Conservation (phyloP, 2,113 vertebrate genomes). For the Nothobranchius kuhntae region DNA sequence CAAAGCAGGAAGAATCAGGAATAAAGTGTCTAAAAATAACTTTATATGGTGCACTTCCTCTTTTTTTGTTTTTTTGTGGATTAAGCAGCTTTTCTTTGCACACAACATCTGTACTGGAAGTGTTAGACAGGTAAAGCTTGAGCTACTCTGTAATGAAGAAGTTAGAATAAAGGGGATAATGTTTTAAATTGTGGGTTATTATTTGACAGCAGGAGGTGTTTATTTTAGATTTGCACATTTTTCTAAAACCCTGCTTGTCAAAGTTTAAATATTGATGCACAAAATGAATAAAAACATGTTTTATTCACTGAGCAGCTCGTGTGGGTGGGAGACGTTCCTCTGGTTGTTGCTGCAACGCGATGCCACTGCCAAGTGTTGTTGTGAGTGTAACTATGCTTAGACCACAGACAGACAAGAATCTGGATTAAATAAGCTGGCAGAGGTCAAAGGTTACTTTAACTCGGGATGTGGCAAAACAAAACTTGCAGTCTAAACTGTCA, state of each 20-base stretch:
- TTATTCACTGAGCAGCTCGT: not conserved
- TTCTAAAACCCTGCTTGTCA: not conserved
- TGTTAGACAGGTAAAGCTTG: not conserved
- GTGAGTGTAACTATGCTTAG: constrained; percentile 10
- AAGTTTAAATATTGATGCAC: not conserved
- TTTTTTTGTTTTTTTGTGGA: not conserved
- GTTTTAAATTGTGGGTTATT: too few species aligned
- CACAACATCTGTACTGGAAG: not conserved
- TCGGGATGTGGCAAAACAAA: not conserved
- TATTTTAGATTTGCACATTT: too few species aligned
- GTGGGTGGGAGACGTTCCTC: constrained; percentile 15
- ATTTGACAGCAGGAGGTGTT: too few species aligned
- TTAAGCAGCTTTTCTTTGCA: not conserved
- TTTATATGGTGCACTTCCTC: not conserved
- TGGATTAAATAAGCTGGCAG: not conserved
- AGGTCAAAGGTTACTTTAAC: not conserved
- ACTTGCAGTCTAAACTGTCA: not conserved
- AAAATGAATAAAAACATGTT: not conserved
- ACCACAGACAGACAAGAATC: too few species aligned
- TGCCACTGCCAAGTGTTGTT: constrained; percentile 27
- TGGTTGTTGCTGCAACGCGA: constrained; percentile 39
- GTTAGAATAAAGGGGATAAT: too few species aligned
- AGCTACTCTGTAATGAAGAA: not conserved
- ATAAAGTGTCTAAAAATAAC: constrained; percentile 42
- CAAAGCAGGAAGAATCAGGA: constrained; percentile 3